A percentile compares a stretch with the other conserved stretches of the same genome.
Conservation (phyloP, 2,797 vertebrate genomes). For the Ibycter americanus region DNA sequence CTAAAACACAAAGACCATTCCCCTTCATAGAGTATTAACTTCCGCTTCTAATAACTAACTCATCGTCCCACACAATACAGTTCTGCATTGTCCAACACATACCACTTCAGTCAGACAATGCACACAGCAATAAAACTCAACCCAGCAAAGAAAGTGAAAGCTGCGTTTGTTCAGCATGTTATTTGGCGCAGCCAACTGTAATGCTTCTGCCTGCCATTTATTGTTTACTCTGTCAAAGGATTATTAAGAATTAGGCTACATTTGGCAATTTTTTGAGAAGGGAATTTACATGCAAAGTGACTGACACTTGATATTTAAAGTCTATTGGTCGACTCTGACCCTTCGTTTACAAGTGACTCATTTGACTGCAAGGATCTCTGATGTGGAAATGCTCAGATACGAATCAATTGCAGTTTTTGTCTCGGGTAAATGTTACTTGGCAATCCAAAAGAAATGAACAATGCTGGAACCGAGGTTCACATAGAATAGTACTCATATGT, state of each 20-base stretch:
- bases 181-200: constrained; percentile 64
- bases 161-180: constrained; percentile 62
- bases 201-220: constrained; percentile 52
- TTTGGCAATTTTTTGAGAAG: constrained; percentile 20
- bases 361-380: constrained; percentile 62
- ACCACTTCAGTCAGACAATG: constrained; percentile 55
- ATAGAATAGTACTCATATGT: constrained; percentile 53
- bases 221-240: constrained; percentile 59
- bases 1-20: constrained; percentile 36
- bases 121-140: constrained; percentile 57
- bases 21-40: constrained; percentile 18
- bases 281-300: constrained; percentile 36
- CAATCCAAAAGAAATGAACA: constrained; percentile 45
- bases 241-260: constrained; percentile 41
- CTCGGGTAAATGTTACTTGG: constrained; percentile 56
- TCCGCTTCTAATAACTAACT: constrained; percentile 37
- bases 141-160: constrained; percentile 61
- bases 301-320: constrained; percentile 63
- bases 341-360: constrained; percentile 59
- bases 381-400: constrained; percentile 61
- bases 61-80: constrained; percentile 20
- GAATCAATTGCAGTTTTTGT: constrained; percentile 69
- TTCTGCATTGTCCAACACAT: constrained; percentile 35
- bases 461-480: constrained; percentile 24
- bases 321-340: constrained; percentile 58